Percentiles rank a stretch among this genome's conserved stretches.
Conservation (phyloP, 2,797 vertebrate genomes). For the Pantherophis vulpinus region DNA sequence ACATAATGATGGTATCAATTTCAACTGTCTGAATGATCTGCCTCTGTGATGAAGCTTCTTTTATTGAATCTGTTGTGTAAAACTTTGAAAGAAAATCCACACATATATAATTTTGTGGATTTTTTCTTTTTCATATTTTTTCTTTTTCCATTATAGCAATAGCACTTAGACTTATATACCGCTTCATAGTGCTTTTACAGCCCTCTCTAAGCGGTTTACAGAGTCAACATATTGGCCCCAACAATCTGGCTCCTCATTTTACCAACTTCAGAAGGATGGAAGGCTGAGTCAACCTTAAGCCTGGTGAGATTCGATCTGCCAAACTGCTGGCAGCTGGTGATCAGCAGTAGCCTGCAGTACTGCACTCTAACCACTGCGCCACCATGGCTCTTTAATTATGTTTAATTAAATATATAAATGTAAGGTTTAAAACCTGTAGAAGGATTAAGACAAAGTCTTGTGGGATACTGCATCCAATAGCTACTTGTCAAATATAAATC, state of each 20-base stretch:
- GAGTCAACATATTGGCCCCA: too few species aligned
- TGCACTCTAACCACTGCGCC: too few species aligned
- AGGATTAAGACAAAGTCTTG: not conserved
- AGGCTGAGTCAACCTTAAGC: too few species aligned
- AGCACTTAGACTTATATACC: too few species aligned
- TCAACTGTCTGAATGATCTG: not conserved
- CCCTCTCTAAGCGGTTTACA: too few species aligned
- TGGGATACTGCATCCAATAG: not conserved
- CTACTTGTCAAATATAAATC: not conserved
- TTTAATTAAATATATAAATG: not conserved
- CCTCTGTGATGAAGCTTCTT: not conserved
- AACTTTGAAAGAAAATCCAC: not conserved
- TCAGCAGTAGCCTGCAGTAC: too few species aligned
- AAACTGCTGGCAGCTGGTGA: too few species aligned
- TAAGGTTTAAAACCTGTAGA: not conserved
- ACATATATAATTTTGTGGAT: not conserved
- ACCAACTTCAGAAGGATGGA: too few species aligned
- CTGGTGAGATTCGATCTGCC: too few species aligned
- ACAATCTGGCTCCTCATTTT: too few species aligned
- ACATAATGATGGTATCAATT: not conserved
- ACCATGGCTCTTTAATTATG: not conserved
- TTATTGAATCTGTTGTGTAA: not conserved
- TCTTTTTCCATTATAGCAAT: not conserved
- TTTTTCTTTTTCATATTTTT: not conserved
- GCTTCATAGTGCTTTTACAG: too few species aligned